Evolutionary conservation across 2,113 vertebrate species (phyloP), one percentile per base, ranked within the genome.

Genomic region (Platichthys flesus): DNA sequence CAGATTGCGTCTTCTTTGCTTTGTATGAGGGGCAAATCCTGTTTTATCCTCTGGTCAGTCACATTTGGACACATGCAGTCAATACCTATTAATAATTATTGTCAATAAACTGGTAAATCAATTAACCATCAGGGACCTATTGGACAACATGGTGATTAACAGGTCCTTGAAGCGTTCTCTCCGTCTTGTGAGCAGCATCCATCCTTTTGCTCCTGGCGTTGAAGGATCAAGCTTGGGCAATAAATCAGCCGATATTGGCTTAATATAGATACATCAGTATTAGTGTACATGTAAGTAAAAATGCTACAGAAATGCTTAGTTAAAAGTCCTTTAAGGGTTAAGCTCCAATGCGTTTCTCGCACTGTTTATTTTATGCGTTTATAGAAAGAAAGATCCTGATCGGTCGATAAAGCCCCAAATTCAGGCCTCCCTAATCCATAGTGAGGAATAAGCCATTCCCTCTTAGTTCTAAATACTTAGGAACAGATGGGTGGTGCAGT

Each of bases 51-150:
- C 13, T 16, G 40, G 40, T 10, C 40, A 42, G 40, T 42, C 40
- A 13, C 40, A 42, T 42, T 42, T 3, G 10, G 37, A 20, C 35
- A 28, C 28, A 24, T 42, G 49, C 66, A 26, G 31, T 76, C 58
- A 76, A 61, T 63, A 47, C 31, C 49, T 63, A 20, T 54, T 49
- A 49, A 18, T 18, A 51, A 5, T 18, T 4, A 5, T 51, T 0
- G 6, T 51, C 47, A 6, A 12, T 57, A 42, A 42, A 42, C 40
- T 13, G 10, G 12, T 10, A 42, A 76, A 79, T 72, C 72, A 67
- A 79, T 72, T 59, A 2, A 31, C n/a, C 59, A 42, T 55, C 18
- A 67, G 31, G 70, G 26, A 67, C 13, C 24, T 10, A 8, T 10
- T 14, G 61, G 23, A 26, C 56, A 10, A 28, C 9, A 0, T 13